Percentiles rank a stretch among this genome's conserved stretches.
Conservation (phyloP, 2,113 vertebrate species). For the Hippoglossus stenolepis region DNA sequence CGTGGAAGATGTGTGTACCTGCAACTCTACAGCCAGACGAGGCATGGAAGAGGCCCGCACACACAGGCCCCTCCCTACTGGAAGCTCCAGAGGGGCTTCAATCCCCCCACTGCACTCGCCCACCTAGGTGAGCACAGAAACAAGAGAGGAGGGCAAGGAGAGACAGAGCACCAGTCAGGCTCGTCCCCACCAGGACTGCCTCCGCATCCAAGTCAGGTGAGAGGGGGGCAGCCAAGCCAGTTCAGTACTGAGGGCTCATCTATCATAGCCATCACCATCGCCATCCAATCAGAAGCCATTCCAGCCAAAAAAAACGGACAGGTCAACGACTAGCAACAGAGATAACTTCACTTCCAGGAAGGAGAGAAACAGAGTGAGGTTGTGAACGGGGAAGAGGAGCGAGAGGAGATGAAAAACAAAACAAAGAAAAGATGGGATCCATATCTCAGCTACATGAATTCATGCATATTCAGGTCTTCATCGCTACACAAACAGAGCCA, state of each 20-base stretch:
- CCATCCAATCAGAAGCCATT: slow-evolving; percentile 74
- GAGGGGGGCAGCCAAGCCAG: slow-evolving; percentile 21
- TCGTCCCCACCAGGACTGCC: slow-evolving; percentile 32
- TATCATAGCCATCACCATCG: slow-evolving; percentile 48
- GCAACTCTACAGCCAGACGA: slow-evolving; percentile 92
- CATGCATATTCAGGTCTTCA: slow-evolving; percentile 58
- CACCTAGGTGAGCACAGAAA: slow-evolving; percentile 78
- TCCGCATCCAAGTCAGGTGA: slow-evolving; percentile 20
- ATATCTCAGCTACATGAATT: slow-evolving; percentile 42
- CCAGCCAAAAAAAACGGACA: slow-evolving; percentile 54
- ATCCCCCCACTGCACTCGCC: slow-evolving; percentile 72
- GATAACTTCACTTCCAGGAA: slow-evolving; percentile 41
- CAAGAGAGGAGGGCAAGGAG: slow-evolving; percentile 71
- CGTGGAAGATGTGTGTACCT: slow-evolving; percentile 84
- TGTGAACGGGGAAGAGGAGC: not conserved
- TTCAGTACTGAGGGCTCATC: slow-evolving; percentile 37
- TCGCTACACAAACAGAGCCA: slow-evolving; percentile 60
- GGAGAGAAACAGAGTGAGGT: slow-evolving; percentile 32
- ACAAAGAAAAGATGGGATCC: slow-evolving; percentile 48
- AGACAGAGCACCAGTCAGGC: slow-evolving; percentile 67
- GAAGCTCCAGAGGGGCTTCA: slow-evolving; percentile 71
- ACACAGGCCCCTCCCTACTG: slow-evolving; percentile 73
- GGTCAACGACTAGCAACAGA: slow-evolving; percentile 47
- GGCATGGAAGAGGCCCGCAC: slow-evolving; percentile 94
- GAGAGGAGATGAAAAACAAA: slow-evolving; percentile 32